phyloP scores from a whole-genome alignment of 2,113 vertebrate species.

The Noctilio leporinus region DNA sequence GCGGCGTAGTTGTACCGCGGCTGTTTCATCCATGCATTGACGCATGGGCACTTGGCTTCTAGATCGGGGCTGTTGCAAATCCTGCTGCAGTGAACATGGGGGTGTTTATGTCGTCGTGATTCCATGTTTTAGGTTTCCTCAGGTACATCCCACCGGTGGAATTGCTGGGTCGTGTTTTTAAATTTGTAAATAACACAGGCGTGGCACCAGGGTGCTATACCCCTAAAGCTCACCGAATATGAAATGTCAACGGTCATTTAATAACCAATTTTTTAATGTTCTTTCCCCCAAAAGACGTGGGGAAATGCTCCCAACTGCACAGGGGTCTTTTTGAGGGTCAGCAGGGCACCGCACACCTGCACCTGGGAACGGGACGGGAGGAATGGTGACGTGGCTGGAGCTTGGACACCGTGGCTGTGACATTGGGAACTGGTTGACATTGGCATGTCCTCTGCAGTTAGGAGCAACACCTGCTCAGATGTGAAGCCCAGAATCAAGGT shows the following conservation, averaged over 20 bases:
- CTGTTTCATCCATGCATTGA: accelerated
- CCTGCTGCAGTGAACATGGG: not conserved
- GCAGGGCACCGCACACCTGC: no score
- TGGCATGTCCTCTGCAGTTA: no score
- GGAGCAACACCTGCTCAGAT: no score
- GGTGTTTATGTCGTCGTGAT: no score
- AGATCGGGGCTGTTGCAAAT: not conserved
- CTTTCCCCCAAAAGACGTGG: no score
- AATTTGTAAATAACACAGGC: not conserved
- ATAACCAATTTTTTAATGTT: no score
- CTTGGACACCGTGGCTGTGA: no score
- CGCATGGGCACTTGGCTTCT: not conserved
- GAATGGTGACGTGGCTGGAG: no score
- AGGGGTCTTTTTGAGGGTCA: no score
- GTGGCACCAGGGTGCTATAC: not conserved
- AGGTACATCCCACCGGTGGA: accelerated
- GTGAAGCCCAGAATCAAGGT: no score
- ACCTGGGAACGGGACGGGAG: no score
- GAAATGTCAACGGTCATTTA: not conserved
- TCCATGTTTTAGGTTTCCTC: accelerated
- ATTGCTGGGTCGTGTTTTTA: not conserved
- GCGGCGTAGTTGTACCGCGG: accelerated
- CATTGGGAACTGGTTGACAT: no score
- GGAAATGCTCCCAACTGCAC: not conserved
- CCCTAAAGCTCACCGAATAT: not conserved